These are phyloP conservation scores for Acronicta alni DNA, from an alignment of 2,888 invertebrate genomes.

Conservation along the genomic window DNA sequence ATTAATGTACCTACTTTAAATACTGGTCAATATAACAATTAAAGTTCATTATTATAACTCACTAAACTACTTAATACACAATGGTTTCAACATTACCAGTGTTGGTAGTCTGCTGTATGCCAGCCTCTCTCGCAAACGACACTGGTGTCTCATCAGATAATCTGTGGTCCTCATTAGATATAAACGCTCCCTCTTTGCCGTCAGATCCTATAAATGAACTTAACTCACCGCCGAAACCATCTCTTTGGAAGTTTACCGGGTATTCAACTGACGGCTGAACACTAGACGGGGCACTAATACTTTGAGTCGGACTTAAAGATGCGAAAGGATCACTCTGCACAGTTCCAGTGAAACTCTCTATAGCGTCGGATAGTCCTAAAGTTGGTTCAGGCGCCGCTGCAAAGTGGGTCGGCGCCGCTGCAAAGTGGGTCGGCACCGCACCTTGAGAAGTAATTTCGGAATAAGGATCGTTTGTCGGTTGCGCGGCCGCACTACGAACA, in stretches of 20 bases:
- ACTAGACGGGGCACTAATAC: slow-evolving; percentile 54
- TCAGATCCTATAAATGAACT: slow-evolving; percentile 69
- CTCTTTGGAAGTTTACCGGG: slow-evolving; percentile 63
- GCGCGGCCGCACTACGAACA: slow-evolving; percentile 69
- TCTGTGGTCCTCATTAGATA: slow-evolving; percentile 62
- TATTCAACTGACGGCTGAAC: slow-evolving; percentile 66
- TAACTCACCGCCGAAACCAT: slow-evolving; percentile 67
- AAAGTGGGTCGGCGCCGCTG: slow-evolving; percentile 68
- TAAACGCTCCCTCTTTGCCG: slow-evolving; percentile 59
- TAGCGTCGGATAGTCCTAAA: slow-evolving; percentile 59
- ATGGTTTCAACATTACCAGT: slow-evolving; percentile 78
- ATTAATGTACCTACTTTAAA: no score
- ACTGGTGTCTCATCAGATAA: slow-evolving; percentile 71
- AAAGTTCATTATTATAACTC: slow-evolving; percentile 5
- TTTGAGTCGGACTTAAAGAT: slow-evolving; percentile 63
- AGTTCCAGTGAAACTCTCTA: slow-evolving; percentile 67
- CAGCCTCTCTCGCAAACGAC: slow-evolving; percentile 77
- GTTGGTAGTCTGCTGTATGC: slow-evolving; percentile 77
- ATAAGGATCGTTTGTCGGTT: slow-evolving; percentile 69
- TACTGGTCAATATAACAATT: not conserved
- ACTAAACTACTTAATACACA: slow-evolving; percentile 68
- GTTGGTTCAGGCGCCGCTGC: slow-evolving; percentile 67
- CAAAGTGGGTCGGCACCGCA: slow-evolving; percentile 69
- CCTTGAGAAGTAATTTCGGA: slow-evolving; percentile 67
- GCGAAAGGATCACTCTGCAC: slow-evolving; percentile 66